Percentiles rank a stretch among this genome's conserved stretches.
Conservation (phyloP, 2,113 vertebrate species). For the Coryphaenoides rupestris region DNA sequence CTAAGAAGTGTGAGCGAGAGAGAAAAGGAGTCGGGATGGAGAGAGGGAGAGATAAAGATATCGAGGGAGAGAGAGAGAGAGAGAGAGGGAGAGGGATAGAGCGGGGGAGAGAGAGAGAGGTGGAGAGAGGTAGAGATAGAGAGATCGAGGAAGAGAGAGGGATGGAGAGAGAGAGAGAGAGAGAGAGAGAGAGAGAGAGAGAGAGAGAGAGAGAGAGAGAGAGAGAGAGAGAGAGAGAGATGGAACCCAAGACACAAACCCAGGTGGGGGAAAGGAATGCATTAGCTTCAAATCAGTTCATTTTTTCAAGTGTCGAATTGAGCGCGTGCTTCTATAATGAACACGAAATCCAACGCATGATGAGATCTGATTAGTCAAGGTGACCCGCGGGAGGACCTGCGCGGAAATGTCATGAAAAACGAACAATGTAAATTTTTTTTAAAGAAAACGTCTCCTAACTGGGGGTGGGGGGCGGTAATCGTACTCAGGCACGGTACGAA, state of each 20-base stretch:
- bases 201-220: slow-evolving; percentile 14
- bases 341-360: neutral
- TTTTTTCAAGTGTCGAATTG: neutral
- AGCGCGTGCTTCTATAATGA: neutral
- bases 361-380: neutral
- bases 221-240: slow-evolving; percentile 1
- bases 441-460: too few species aligned
- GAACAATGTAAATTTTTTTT: too few species aligned
- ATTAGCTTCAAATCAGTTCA: neutral
- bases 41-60: neutral
- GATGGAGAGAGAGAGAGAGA: too few species aligned
- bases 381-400: neutral
- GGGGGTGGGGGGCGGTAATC: too few species aligned
- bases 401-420: neutral
- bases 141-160: too few species aligned
- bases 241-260: neutral
- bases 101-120: slow-evolving; percentile 5
- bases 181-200: too few species aligned
- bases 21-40: too few species aligned
- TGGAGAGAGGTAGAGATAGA: slow-evolving; percentile 1
- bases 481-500: too few species aligned
- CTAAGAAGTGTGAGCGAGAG: neutral
- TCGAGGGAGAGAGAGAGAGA: neutral
- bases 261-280: neutral
- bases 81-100: slow-evolving; percentile 1